Evolutionary conservation across 2,888 invertebrate species (phyloP), one percentile per base, ranked within the genome.

Genomic region (Drosophila neonasuta): DNA sequence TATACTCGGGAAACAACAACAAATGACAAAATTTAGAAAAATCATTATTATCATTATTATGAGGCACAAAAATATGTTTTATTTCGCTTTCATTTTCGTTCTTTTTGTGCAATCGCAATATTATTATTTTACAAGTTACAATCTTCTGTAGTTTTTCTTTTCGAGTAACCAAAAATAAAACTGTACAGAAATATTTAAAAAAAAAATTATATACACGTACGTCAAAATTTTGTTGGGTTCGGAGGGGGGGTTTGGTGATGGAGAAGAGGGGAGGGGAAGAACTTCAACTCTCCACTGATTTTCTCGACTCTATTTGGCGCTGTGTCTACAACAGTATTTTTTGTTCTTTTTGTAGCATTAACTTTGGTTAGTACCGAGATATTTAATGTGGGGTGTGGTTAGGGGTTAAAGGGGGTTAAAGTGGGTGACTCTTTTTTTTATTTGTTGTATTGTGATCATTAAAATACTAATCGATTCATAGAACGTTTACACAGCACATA

Each of bases 191-290:
- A 20, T 20, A 20, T 20, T 20, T 3, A 2, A 3, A 20, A 20
- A 88, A 89, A 90, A 90, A 90, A 90, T 90, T 90, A 90, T 90
- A 90, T 89, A 89, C 90, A 90, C 88, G 88, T 83, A 90, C 90
- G 90, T 90, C 90, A 88, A 84, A 78, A 77, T 74, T 72, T 81
- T 68, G 68, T 60, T 62, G 34, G 55, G 55, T 42, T 49, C 68
- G 70, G 74, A 20, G 50, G 20, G 15, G 15, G 24, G 34, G 51
- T n/a, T n/a, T 36, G 36, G 36, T 36, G 6, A 13, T 13, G 24
- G 36, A 32, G 24, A 29, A 24, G 46, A 15, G 36, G 45, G 20
- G 20, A n/a, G 32, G 7, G 11, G 66, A 24, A 24, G 51, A 30
- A 9, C 20, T 56, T 55, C 52, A 66, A 66, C 76, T 73, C 73